A percentile compares a stretch with the other conserved stretches of the same genome.
Conservation (phyloP, 2,113 vertebrate genomes). For the Tachysurus vachellii region DNA sequence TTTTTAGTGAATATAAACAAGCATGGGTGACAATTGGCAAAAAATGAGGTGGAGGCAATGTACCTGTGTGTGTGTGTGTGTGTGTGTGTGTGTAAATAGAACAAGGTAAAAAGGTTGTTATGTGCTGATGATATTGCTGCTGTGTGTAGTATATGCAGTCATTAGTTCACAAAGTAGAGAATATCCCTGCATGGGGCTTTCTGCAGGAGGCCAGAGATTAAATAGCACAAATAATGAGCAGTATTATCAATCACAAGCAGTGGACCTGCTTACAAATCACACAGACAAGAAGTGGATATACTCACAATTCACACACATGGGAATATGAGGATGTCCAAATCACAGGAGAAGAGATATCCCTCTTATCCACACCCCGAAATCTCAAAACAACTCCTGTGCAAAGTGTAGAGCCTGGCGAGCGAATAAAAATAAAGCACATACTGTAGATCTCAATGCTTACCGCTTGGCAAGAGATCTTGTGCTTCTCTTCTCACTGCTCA, state of each 20-base stretch:
- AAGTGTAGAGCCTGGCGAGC: background rate
- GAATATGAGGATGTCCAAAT: background rate
- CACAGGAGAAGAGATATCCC: background rate
- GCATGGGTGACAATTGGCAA: background rate
- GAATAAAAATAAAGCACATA: background rate
- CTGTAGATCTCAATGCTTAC: background rate
- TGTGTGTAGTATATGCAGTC: slow-evolving; percentile 16
- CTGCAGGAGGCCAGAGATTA: slow-evolving; percentile 63
- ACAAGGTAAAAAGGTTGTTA: no score
- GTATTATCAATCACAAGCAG: slow-evolving; percentile 68
- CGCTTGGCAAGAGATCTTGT: background rate
- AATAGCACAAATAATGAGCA: slow-evolving; percentile 69
- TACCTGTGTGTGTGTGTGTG: background rate
- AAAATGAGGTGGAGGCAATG: background rate
- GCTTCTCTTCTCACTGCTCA: background rate
- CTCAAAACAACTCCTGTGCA: background rate
- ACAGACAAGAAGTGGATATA: background rate
- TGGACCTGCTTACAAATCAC: slow-evolving; percentile 49
- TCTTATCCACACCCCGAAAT: background rate
- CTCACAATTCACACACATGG: background rate
- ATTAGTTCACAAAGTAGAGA: slow-evolving; percentile 66
- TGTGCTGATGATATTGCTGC: no score
- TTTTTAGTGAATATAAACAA: no score
- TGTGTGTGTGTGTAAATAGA: slow-evolving; percentile 14
- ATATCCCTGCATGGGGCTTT: slow-evolving; percentile 62